A percentile compares a stretch with the other conserved stretches of the same genome.
These are phyloP conservation scores for Tetramorium simillimum DNA, from an alignment of 1,140 invertebrate genomes.

Conservation along the genomic window DNA sequence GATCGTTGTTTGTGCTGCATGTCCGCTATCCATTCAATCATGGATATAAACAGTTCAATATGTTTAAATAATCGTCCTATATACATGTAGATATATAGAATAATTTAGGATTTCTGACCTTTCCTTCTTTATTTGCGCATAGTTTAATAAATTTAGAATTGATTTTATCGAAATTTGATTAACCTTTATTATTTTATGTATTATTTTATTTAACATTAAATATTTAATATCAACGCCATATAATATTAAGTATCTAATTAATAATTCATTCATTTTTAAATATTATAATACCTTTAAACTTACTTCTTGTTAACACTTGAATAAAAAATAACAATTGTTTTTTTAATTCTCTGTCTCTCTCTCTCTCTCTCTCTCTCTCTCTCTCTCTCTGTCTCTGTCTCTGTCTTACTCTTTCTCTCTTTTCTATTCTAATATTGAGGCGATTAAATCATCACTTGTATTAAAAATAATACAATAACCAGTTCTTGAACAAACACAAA, in stretches of 20 bases:
- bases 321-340: not conserved
- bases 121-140: not conserved
- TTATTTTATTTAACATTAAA: not conserved
- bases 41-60: slow-evolving; percentile 4
- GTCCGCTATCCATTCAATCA: not conserved
- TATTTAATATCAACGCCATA: not conserved
- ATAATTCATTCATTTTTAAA: not conserved
- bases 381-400: not conserved
- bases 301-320: not conserved
- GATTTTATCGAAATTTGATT: not conserved
- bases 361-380: not conserved
- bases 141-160: not conserved
- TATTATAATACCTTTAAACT: not conserved
- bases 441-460: not conserved
- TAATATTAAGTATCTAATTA: not conserved
- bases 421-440: not conserved
- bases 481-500: not conserved
- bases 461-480: not conserved
- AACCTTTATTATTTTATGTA: not conserved
- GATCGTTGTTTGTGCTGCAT: not conserved
- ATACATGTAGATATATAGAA: not conserved
- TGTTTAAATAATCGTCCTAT: not conserved
- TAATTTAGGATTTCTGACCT: not conserved
- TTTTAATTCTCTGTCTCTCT: too few species aligned
- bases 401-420: not conserved